Evolutionary conservation across 2,888 invertebrate species (phyloP).

Genomic region (Heliconius charithonia): DNA sequence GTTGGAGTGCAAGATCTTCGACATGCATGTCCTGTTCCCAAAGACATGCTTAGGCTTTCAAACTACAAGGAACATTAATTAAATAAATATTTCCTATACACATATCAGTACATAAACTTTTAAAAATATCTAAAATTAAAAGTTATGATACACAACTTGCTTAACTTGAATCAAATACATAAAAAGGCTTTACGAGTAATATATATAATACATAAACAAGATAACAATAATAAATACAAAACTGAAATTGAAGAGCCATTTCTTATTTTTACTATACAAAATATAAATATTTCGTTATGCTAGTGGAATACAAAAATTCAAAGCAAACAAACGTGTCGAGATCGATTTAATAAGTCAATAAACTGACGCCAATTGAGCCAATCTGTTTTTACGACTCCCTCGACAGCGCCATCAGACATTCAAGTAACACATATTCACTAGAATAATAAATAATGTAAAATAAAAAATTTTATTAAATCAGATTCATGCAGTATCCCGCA

Average conservation of each 20-base stretch:
- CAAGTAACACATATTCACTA: constrained; percentile 26
- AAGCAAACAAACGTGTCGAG: constrained; percentile 64
- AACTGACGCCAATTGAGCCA: constrained; percentile 67
- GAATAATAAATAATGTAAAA: constrained; percentile 37
- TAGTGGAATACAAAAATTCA: constrained; percentile 37
- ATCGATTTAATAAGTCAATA: constrained; percentile 81
- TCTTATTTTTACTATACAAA: too few species aligned
- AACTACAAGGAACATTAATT: not conserved
- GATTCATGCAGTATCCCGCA: too few species aligned
- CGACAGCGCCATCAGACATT: constrained; percentile 58
- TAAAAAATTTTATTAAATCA: not conserved
- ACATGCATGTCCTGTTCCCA: constrained; percentile 10
- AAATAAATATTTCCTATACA: not conserved
- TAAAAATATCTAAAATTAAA: not conserved
- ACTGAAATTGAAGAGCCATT: not conserved
- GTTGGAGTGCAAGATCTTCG: not conserved
- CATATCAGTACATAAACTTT: not conserved
- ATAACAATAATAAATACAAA: not conserved
- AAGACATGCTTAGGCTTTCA: not conserved
- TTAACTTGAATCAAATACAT: not conserved
- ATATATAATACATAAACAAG: not conserved
- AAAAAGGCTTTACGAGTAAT: not conserved
- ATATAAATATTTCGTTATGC: constrained; percentile 24
- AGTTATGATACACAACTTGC: not conserved
- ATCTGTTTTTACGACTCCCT: constrained; percentile 79